These are phyloP conservation scores for Diachrysia chrysitis DNA, from an alignment of 2,888 invertebrate genomes.

Conservation along the genomic window DNA sequence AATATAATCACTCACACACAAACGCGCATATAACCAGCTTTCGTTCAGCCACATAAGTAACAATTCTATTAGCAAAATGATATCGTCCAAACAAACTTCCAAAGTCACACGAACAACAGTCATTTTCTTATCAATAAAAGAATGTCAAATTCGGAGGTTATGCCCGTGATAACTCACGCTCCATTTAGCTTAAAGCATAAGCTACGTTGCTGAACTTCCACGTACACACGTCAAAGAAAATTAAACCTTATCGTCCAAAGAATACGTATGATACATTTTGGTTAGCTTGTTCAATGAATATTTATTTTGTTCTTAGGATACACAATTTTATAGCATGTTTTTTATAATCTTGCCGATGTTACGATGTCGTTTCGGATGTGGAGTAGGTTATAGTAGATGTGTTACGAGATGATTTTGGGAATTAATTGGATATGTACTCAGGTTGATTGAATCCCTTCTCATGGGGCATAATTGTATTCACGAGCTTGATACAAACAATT, in stretches of 20 bases:
- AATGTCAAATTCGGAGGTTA: constrained; percentile 74
- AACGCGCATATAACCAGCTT: not conserved
- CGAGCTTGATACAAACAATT: constrained; percentile 4
- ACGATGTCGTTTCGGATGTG: constrained; percentile 58
- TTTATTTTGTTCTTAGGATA: constrained; percentile 68
- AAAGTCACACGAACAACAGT: constrained; percentile 53
- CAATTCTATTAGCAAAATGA: constrained; percentile 24
- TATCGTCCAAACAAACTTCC: constrained; percentile 27
- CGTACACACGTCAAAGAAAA: constrained; percentile 33
- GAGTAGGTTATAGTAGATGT: constrained; percentile 51
- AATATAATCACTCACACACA: not conserved
- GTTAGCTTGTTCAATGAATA: constrained; percentile 55
- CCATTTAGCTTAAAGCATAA: constrained; percentile 70
- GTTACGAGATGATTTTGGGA: constrained; percentile 41
- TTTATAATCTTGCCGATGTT: constrained; percentile 75
- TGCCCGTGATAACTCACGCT: constrained; percentile 68
- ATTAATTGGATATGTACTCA: constrained; percentile 33
- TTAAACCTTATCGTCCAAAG: constrained; percentile 25
- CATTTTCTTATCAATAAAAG: constrained; percentile 72
- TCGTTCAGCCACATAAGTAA: constrained; percentile 8
- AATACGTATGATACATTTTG: constrained; percentile 21
- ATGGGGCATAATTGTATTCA: constrained; percentile 1
- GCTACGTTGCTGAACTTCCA: constrained; percentile 53
- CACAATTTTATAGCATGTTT: constrained; percentile 73
- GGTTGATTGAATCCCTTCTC: constrained; percentile 4